phyloP scores from a whole-genome alignment of 2,113 vertebrate species.

The Poecilia latipinna region DNA sequence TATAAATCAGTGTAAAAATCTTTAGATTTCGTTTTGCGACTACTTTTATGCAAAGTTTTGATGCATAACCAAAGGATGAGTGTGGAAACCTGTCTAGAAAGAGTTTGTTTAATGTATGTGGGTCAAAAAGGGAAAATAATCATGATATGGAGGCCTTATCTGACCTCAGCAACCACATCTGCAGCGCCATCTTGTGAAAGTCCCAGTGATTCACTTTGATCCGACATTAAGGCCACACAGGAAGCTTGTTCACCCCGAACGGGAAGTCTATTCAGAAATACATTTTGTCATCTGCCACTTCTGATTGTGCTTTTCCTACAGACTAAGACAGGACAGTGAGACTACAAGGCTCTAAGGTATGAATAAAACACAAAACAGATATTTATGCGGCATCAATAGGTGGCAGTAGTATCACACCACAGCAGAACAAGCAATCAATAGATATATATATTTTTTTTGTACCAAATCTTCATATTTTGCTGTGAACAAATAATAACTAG shows the following conservation, averaged over 20 bases:
- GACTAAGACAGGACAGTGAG: neutral
- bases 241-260: too few relatives aligned
- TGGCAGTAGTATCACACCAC: conserved; percentile 72
- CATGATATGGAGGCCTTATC: neutral
- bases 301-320: neutral
- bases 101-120: neutral
- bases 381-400: conserved; percentile 52
- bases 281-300: conserved; percentile 14
- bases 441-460: conserved; percentile 1
- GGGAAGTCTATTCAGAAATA: conserved; percentile 2
- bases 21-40: too few relatives aligned
- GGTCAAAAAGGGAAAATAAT: neutral
- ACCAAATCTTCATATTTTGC: conserved; percentile 11
- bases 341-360: neutral
- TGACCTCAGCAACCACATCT: neutral
- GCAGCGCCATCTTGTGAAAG: neutral
- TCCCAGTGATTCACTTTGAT: neutral
- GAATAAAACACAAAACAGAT: neutral
- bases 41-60: neutral
- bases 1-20: neutral
- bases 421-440: conserved; percentile 28
- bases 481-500: conserved; percentile 33
- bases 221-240: neutral
- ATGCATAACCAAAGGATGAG: neutral
- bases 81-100: neutral